Conservation (phyloP, 2,113 vertebrate genomes). For the Pygoscelis antarcticus region DNA sequence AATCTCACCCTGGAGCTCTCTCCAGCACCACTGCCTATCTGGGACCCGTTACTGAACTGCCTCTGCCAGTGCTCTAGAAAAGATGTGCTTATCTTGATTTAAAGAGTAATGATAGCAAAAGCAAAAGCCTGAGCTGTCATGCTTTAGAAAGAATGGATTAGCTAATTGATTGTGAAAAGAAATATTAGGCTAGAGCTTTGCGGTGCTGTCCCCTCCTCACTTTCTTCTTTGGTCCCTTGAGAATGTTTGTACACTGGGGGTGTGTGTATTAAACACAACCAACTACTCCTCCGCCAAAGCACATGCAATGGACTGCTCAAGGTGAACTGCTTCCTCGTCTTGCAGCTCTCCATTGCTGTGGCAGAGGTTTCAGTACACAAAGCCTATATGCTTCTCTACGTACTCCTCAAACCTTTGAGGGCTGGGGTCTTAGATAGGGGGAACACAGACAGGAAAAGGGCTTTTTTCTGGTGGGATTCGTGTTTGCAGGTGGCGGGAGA, state of each 20-base stretch:
- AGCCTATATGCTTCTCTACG: background rate
- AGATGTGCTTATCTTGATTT: constrained; percentile 55
- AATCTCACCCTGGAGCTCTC: constrained; percentile 48
- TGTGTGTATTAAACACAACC: background rate
- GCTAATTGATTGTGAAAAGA: constrained; percentile 33
- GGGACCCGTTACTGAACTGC: background rate
- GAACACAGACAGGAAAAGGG: background rate
- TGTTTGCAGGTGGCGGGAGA: background rate
- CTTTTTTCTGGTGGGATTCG: background rate
- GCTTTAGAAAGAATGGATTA: constrained; percentile 2
- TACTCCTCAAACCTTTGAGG: background rate
- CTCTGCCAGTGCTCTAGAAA: constrained; percentile 38
- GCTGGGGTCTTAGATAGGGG: background rate
- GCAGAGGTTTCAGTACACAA: background rate
- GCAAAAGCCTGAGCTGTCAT: constrained; percentile 13
- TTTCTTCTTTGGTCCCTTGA: background rate
- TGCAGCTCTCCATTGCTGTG: background rate
- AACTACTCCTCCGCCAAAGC: background rate
- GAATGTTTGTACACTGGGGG: accelerated
- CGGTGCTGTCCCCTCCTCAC: background rate
- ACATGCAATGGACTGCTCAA: background rate
- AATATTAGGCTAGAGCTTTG: background rate
- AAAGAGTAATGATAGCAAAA: constrained; percentile 20
- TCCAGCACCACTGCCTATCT: background rate
- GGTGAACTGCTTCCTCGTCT: background rate